Evolutionary conservation across 2,888 invertebrate species (phyloP).

Genomic region (Drosophila atroscutellata): DNA sequence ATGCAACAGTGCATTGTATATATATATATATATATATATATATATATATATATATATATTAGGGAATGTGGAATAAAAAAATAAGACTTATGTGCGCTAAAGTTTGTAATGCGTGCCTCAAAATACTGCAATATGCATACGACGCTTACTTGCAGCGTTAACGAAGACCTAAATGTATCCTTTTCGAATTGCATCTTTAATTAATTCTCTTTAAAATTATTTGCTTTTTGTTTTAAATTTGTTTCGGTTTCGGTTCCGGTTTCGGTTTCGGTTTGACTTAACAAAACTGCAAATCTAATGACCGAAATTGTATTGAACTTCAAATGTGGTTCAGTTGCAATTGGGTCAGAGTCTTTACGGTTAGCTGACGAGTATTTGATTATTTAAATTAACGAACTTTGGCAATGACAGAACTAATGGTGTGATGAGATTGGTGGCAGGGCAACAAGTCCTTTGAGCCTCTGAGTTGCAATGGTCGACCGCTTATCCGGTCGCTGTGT

Average conservation of each 20-base stretch:
- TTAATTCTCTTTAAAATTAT: neutral
- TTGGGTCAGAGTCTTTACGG: neutral
- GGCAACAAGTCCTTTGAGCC: neutral
- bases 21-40: neutral
- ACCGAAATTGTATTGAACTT: neutral
- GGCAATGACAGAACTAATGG: neutral
- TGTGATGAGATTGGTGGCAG: neutral
- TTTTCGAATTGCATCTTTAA: neutral
- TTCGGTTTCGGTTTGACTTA: neutral
- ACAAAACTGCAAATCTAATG: neutral
- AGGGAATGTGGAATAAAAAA: constrained; percentile 3
- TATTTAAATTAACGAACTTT: constrained; percentile 36
- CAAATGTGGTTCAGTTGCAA: neutral
- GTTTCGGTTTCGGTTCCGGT: neutral
- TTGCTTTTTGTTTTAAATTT: neutral
- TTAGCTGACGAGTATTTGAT: neutral
- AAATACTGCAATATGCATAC: neutral
- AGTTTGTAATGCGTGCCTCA: neutral
- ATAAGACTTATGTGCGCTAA: neutral
- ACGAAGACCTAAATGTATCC: neutral
- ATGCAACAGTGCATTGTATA: constrained; percentile 19
- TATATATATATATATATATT: no score
- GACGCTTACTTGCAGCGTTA: neutral
- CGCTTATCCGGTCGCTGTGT: constrained; percentile 16
- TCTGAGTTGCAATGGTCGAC: constrained; percentile 11